Evolutionary conservation across 2,888 invertebrate genomes (phyloP), one percentile per base, ranked within the genome.

Genomic region (Achlya flavicornis): DNA sequence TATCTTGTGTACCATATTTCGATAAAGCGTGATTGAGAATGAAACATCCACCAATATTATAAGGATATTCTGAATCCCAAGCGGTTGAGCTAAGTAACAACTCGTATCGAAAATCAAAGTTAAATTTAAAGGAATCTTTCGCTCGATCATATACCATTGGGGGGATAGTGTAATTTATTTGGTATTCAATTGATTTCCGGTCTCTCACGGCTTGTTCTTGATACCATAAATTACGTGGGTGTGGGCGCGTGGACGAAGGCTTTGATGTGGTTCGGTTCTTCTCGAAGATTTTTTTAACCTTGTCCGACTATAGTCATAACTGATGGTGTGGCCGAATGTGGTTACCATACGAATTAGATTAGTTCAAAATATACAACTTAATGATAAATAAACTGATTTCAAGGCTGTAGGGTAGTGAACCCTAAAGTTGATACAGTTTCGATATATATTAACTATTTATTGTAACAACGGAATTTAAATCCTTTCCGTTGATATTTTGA

Each of bases 121-220:
- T 38, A 38, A 38, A 2, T 38, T 43, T 43, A n/a, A 46, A 53
- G 19, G 10, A 53, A 19, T 7, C 53, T 19, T 19, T 48, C 10
- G 19, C 53, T 53, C 48, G 16, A n/a, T 53, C 19, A 53, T 53
- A 66, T 63, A 64, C 65, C 41, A 65, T 59, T 61, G 59, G 63
- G 63, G 58, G 60, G 70, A 71, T 53, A 53, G 53, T 53, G 78
- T 84, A 83, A 85, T 86, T 85, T 84, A 81, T 77, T 80, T 65
- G 88, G 90, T 78, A 90, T 90, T 85, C 83, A 84, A 86, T 87
- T 85, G 84, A 87, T 89, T 86, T 91, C 91, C 91, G 91, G 88
- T 85, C 85, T 77, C 79, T 84, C 77, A 76, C 73, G 71, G 73
- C 71, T 69, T 77, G 75, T 75, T 74, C 75, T 73, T 79, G 80